Conservation (phyloP, 2,797 vertebrate species). For the Cryptoblepharus egeriae region DNA sequence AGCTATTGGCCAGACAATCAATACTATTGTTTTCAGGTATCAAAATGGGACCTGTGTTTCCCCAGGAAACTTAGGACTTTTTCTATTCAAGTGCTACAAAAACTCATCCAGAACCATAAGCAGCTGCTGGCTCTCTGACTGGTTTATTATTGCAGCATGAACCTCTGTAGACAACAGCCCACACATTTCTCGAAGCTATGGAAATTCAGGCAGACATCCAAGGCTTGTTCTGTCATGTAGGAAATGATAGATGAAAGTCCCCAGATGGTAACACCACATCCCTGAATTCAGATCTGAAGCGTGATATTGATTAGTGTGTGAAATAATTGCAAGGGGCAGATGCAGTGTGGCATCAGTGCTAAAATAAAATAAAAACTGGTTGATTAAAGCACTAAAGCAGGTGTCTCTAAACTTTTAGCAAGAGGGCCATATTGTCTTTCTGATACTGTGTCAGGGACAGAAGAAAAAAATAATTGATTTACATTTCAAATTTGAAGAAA, state of each 20-base stretch:
- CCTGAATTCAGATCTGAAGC: neutral
- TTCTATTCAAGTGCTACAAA: neutral
- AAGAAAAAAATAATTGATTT: no score
- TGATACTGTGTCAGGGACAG: no score
- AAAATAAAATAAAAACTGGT: neutral
- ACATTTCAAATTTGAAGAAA: no score
- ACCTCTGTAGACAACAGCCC: neutral
- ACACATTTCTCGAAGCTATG: neutral
- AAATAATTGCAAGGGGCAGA: neutral
- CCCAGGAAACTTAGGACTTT: neutral
- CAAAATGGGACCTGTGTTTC: neutral
- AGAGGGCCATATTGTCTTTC: no score
- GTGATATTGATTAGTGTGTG: neutral
- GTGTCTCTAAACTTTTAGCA: no score
- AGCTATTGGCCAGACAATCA: neutral
- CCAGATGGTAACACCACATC: neutral
- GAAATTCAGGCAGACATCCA: constrained; percentile 4
- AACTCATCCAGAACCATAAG: neutral
- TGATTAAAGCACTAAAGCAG: neutral
- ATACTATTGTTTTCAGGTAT: neutral
- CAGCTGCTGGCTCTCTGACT: neutral
- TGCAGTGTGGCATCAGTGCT: neutral
- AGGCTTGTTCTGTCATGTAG: neutral
- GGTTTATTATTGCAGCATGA: constrained; percentile 1
- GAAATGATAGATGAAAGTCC: constrained; percentile 7